A percentile compares a stretch with the other conserved stretches of the same genome.
These are phyloP conservation scores for Halocaridina rubra DNA, from an alignment of 2,888 invertebrate species.

Conservation along the genomic window DNA sequence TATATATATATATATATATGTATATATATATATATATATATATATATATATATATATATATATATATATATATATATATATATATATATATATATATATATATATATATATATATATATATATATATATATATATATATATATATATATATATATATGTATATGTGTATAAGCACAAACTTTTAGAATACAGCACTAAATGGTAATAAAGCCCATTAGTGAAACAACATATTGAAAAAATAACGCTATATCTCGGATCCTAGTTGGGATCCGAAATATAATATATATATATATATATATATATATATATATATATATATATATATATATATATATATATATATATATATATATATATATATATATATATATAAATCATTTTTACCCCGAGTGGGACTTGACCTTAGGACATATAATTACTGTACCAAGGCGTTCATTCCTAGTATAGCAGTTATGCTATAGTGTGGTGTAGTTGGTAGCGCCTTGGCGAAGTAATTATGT, in stretches of 20 bases:
- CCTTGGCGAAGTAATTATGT: no score
- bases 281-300: neutral
- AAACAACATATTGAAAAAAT: no score
- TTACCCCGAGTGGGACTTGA: no score
- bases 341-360: neutral
- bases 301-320: neutral
- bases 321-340: neutral
- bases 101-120: conserved; percentile 3
- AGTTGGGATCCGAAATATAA: neutral
- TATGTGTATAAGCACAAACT: no score
- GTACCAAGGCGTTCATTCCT: no score
- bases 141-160: conserved; percentile 2
- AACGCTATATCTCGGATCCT: no score
- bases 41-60: neutral
- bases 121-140: conserved; percentile 2
- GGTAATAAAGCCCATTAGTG: no score
- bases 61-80: conserved; percentile 1
- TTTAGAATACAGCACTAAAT: no score
- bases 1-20: neutral
- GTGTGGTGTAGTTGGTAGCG: no score
- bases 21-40: neutral
- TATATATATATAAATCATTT: neutral
- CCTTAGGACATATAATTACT: no score
- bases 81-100: neutral
- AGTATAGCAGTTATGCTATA: no score